A percentile compares a stretch with the other conserved stretches of the same genome.
Evolutionary conservation across 2,113 vertebrate species (phyloP).

Genomic region (Gambusia affinis): DNA sequence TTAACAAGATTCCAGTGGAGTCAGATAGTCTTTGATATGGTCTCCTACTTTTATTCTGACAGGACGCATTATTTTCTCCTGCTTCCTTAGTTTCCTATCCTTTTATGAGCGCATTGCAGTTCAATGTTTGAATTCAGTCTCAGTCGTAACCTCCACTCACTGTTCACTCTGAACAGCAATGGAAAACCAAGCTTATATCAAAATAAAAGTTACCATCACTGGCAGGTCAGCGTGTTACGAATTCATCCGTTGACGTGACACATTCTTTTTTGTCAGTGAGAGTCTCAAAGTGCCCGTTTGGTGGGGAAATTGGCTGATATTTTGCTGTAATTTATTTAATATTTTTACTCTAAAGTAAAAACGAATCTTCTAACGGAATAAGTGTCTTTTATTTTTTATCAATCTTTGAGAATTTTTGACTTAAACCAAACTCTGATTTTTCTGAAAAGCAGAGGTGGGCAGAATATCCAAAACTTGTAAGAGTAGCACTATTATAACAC

Average conservation of each 20-base stretch:
- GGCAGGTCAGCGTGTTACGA: conserved; percentile 28
- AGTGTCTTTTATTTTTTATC: too few species aligned
- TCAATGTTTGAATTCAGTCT: conserved; percentile 42
- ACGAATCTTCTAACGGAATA: too few species aligned
- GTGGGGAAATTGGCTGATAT: conserved; percentile 18
- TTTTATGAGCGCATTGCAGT: conserved; percentile 22
- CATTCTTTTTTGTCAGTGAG: neutral
- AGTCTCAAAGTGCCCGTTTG: conserved; percentile 24
- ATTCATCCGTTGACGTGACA: conserved; percentile 2
- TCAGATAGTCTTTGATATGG: conserved; percentile 20
- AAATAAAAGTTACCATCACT: conserved; percentile 33
- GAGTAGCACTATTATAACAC: too few species aligned
- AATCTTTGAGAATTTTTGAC: too few species aligned
- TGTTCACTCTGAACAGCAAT: conserved; percentile 43
- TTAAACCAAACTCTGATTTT: too few species aligned
- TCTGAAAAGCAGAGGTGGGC: too few species aligned
- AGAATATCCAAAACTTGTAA: too few species aligned
- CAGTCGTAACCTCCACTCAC: conserved; percentile 18
- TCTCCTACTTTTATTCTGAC: conserved; percentile 30
- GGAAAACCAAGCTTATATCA: conserved; percentile 42
- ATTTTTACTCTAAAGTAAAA: too few species aligned
- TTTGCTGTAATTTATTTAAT: neutral
- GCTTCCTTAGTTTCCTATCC: neutral
- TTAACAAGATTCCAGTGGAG: conserved; percentile 36
- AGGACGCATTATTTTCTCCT: neutral